A percentile compares a stretch with the other conserved stretches of the same genome.
Conservation (phyloP, 2,888 invertebrate species). For the Mythimna ferrago region DNA sequence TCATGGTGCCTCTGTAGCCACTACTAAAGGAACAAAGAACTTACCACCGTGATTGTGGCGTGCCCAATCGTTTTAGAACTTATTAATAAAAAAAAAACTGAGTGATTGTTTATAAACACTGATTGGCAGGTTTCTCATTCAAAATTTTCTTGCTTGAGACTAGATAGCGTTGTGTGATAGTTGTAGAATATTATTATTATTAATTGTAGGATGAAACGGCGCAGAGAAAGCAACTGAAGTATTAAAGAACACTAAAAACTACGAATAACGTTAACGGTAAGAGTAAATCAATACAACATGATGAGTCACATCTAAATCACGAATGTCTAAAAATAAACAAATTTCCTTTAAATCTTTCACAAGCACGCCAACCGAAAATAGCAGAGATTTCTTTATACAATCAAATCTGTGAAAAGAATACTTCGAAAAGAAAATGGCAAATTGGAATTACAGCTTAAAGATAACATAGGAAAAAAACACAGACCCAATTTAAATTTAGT, state of each 20-base stretch:
- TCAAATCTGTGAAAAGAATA: background rate
- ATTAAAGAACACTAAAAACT: background rate
- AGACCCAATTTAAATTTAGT: constrained; percentile 16
- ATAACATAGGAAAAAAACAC: constrained; percentile 15
- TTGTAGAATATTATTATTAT: too few relatives aligned
- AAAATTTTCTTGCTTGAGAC: too few relatives aligned
- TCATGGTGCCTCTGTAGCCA: too few relatives aligned
- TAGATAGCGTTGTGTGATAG: too few relatives aligned
- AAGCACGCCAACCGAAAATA: constrained; percentile 7
- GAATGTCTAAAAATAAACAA: background rate
- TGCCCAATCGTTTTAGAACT: too few relatives aligned
- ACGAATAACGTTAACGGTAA: background rate
- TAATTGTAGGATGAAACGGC: background rate
- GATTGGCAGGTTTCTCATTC: too few relatives aligned
- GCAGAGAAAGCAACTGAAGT: too few relatives aligned
- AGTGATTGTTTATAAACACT: too few relatives aligned
- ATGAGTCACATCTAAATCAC: background rate
- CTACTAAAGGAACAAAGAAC: too few relatives aligned
- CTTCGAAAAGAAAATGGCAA: constrained; percentile 15
- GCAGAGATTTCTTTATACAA: background rate
- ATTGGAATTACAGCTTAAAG: constrained; percentile 10
- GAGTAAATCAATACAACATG: background rate
- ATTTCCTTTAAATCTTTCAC: constrained; percentile 4
- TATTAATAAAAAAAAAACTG: too few relatives aligned
- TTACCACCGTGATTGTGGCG: too few relatives aligned